Conservation (phyloP, 2,888 invertebrate genomes). For the Callinectes sapidus region DNA sequence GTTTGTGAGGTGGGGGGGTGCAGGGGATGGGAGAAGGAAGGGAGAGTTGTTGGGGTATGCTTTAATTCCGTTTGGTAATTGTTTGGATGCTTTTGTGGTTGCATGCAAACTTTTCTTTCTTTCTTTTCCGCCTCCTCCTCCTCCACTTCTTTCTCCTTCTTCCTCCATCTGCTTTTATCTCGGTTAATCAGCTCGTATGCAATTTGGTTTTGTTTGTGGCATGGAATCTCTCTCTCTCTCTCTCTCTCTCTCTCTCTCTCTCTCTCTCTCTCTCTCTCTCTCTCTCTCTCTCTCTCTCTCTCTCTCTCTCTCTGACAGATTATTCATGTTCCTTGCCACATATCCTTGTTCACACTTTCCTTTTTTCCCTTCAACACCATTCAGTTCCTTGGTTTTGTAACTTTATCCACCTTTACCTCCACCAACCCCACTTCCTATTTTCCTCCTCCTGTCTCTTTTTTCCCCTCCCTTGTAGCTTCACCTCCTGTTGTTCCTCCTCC, state of each 20-base stretch:
- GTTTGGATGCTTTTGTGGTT: conserved; percentile 9
- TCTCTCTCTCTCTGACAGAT: neutral
- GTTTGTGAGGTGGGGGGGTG: neutral
- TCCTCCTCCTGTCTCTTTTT: neutral
- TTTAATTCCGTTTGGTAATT: neutral
- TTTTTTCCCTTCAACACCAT: neutral
- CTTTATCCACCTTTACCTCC: neutral
- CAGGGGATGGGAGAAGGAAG: neutral
- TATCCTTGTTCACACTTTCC: conserved; percentile 3
- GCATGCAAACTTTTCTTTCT: neutral
- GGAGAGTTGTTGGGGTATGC: neutral
- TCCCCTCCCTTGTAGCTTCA: neutral
- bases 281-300: neutral
- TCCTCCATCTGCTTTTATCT: too few species aligned
- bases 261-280: conserved; percentile 22
- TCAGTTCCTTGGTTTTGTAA: neutral
- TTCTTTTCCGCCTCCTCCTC: neutral
- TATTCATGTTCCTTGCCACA: neutral
- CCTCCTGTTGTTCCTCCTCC: neutral
- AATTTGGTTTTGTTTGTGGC: neutral
- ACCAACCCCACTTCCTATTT: neutral
- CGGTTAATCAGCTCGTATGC: neutral
- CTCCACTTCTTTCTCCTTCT: too few species aligned
- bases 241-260: conserved; percentile 13
- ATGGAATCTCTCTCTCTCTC: neutral